Conservation (phyloP, 2,113 vertebrate species). For the Zosterops hypoxanthus region DNA sequence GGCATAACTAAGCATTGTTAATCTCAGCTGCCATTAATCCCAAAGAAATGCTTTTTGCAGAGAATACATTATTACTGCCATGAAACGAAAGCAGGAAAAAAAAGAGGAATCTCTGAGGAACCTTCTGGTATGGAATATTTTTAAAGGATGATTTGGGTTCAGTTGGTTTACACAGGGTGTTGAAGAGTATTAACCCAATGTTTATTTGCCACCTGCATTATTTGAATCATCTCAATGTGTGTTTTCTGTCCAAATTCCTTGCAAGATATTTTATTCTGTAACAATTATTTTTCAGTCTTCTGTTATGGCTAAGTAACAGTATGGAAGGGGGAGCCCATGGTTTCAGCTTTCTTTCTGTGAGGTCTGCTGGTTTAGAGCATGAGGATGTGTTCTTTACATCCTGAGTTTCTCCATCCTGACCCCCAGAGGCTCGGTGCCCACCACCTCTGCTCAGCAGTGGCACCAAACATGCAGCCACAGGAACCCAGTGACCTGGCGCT, state of each 20-base stretch:
- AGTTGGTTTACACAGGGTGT: neutral
- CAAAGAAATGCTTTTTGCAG: neutral
- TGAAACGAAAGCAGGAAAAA: neutral
- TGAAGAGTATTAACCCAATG: neutral
- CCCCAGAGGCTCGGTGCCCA: rapidly evolving
- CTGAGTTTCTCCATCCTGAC: neutral
- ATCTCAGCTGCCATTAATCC: neutral
- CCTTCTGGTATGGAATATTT: neutral
- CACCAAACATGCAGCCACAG: rapidly evolving
- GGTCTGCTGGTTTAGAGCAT: neutral
- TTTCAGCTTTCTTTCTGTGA: neutral
- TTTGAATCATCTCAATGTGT: neutral
- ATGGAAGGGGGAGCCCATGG: neutral
- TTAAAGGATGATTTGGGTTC: neutral
- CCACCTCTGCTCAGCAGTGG: neutral
- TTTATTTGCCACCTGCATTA: neutral
- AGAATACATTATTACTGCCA: neutral
- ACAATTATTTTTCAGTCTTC: neutral
- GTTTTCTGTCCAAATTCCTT: neutral
- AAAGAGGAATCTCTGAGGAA: neutral
- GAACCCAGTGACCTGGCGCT: neutral
- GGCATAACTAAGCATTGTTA: constrained; percentile 5
- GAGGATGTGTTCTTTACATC: neutral
- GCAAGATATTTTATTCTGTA: neutral
- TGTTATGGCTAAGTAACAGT: neutral